Evolutionary conservation across 1,140 invertebrate species (phyloP), one percentile per base, ranked within the genome.

Genomic region (Temnothorax longispinosus): DNA sequence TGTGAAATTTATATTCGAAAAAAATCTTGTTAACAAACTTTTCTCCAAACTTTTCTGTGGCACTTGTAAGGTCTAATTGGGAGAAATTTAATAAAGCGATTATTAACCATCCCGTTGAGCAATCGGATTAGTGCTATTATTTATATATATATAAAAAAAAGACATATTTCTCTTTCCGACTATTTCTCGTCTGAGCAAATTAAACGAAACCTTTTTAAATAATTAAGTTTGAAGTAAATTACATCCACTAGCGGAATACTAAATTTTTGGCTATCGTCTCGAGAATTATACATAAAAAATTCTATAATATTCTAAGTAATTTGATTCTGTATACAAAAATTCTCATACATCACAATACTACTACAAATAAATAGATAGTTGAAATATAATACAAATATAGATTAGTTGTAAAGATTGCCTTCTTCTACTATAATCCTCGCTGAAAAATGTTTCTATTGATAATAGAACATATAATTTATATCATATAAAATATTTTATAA

Each of bases 61-160:
- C 56, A 47, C 21, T 77, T 35, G 41, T 77, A 62, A 77, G 38
- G 56, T 84, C 87, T 35, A 62, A 62, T 77, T 41, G 71, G 44
- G 21, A 58, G 64, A 78, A 88, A 88, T 87, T 87, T 60, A 82
- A 90, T 87, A 88, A 90, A 60, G 64, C n/a, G 71, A 90, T 88
- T 90, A 88, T 56, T 71, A 81, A 88, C 32, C 1, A n/a, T 38
- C 7, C 60, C 3, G 11, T 27, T 32, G 64, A 56, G 11, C 15
- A 86, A 88, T 89, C 71, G 72, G 10, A 75, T 90, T 90, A 90
- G 18, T n/a, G 10, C n/a, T 27, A 27, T 27, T 41, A 44, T 44
- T 77, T 77, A 58, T 18, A 15, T 10, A 62, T 77, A 58, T 18
- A 15, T 10, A 62, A 77, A 27, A 62, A 77, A 27, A 76, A 44